Conservation (phyloP, 2,888 invertebrate genomes). For the Odontocolon sp. region DNA sequence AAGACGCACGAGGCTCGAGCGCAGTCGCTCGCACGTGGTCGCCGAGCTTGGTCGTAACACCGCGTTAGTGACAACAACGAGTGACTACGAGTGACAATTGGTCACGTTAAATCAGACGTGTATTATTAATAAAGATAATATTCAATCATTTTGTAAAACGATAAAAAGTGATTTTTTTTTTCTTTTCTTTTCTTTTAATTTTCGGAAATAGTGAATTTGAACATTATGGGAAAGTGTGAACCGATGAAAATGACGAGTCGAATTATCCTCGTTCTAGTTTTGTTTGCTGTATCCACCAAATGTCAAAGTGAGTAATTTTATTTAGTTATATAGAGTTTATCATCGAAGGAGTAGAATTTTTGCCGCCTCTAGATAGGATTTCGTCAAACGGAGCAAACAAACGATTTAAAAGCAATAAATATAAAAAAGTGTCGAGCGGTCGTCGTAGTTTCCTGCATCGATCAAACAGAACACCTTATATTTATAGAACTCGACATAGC, state of each 20-base stretch:
- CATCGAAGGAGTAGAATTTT: too few species aligned
- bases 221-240: slow-evolving; percentile 42
- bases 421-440: neutral
- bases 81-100: too few species aligned
- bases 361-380: too few species aligned
- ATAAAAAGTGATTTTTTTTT: too few species aligned
- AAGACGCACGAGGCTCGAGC: slow-evolving; percentile 5
- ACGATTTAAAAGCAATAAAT: neutral
- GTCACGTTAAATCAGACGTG: too few species aligned
- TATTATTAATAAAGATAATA: too few species aligned
- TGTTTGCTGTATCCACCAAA: slow-evolving; percentile 20
- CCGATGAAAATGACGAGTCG: slow-evolving; percentile 35
- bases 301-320: slow-evolving; percentile 59
- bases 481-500: slow-evolving; percentile 49
- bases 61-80: too few species aligned
- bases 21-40: slow-evolving; percentile 57
- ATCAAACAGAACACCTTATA: slow-evolving; percentile 57
- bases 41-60: slow-evolving; percentile 12
- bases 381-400: too few species aligned
- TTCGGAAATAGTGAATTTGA: slow-evolving; percentile 10
- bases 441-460: slow-evolving; percentile 47
- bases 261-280: slow-evolving; percentile 45
- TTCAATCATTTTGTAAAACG: too few species aligned
- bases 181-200: neutral
- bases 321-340: neutral